Evolutionary conservation across 2,113 vertebrate genomes (phyloP), one percentile per base, ranked within the genome.

Genomic region (Megalops atlanticus): DNA sequence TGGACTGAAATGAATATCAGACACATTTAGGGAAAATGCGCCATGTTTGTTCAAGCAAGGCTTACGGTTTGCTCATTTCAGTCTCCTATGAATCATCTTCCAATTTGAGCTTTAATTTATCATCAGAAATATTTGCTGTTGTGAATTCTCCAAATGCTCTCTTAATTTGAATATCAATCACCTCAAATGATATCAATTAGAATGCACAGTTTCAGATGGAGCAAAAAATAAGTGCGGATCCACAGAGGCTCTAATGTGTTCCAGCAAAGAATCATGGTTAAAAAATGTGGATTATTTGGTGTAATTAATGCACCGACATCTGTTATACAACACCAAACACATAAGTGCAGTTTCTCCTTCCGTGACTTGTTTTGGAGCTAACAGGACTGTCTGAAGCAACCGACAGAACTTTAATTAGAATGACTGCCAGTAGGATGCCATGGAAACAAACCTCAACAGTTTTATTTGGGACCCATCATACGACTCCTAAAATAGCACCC

Each of bases 121-220:
- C 58, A 10, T 78, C 27, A 49, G 18, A 72, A 35, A 38, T n/a
- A 64, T 21, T 80, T n/a, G 58, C 58, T 64, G 58, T 64, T 64
- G 31, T 31, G 76, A 64, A 36, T 47, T 72, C 45, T 47, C 11
- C 24, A 52, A 74, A 74, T 74, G 38, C 33, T 43, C 70, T 39
- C 69, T 49, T 80, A 52, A 72, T 72, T 73, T 54, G 70, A 47
- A 80, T 80, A 73, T 80, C 36, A 80, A 73, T 81, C 79, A 74
- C 47, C 15, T 18, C 38, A 75, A 43, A 64, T 54, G 24, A 49
- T 41, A 64, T 68, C 16, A 74, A 74, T 80, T 58, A 80, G 18
- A 36, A 75, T 36, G 35, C 27, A n/a, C 52, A 15, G 27, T 8
- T 70, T 70, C 16, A 45, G 33, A 69, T 24, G 40, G 64, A 33